Base-by-base conservation (phyloP, 2,797 vertebrate species). In the Tenualosa ilisha region DNA sequence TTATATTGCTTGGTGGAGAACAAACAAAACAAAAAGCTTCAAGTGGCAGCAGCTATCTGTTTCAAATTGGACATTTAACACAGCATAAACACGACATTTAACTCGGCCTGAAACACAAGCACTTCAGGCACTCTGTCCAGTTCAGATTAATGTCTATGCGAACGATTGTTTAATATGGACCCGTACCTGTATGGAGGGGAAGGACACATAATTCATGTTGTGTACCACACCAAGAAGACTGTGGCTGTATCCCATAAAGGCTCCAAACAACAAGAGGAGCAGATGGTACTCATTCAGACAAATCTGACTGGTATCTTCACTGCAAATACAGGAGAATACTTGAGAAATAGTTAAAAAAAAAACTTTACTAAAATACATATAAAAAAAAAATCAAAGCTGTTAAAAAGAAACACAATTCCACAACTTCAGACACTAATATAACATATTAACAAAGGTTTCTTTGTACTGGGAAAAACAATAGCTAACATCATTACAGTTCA, bases 261-360 rank as follows among this genome's bases (percentile, higher is more conserved):
- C 97, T 92, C 98, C 98, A 53, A 95, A 94, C 89, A 99, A 93
- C 0, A 99, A 91, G 46, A 98, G 92, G 87, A 98, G 94, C 83
- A 99, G 94, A 87, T 98, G 97, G 89, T 96, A 94, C 82, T 99
- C 98, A 49, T 99, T 99, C 84, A 99, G 93, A 93, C 97, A 99
- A 91, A 93, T 90, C 84, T 91, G 86, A 63, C 86, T 20, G 15
- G 87, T 83, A 54, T 89, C 79, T 37, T 81, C 82, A 7, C 85
- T 82, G 81, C n/a, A 68, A 72, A 87, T 84, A 89, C 85, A 50
- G 40, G 12, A 63, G 24, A 51, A 9, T n/a, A 20, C 54, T 54
- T 43, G 0, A 63, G 4, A 59, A 22, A 20, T 9, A 12, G 26
- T 31, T 31, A 11, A 24, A 9, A 68, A 68, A 65, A 26, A 8